Evolutionary conservation across 2,113 vertebrate genomes (phyloP), one percentile per base, ranked within the genome.

Genomic region (Tenebrosternarchus preto): DNA sequence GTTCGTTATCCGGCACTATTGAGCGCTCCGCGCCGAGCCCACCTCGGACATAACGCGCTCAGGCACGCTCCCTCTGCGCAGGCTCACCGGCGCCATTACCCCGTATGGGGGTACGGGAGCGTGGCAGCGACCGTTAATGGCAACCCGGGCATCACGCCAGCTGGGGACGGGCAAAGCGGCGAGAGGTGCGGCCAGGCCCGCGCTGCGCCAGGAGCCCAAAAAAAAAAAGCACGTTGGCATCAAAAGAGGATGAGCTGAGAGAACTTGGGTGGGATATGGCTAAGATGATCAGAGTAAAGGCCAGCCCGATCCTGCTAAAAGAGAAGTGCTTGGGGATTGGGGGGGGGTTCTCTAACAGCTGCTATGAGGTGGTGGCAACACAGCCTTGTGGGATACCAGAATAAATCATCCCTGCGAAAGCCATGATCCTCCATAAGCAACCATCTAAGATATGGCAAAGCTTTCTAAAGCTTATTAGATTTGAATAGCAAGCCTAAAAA

Each of bases 1-100:
- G 78, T 79, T 86, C 84, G 83, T 82, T 86, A 83, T 82, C 78
- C 84, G 60, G 63, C 66, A 43, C 70, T 83, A 56, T 71, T 63
- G 56, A 80, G 63, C 24, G 70, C 69, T 75, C 24, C 8, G 69
- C 73, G 68, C 53, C 43, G 73, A 76, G 76, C 68, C 46, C 29
- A 20, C 50, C 59, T 61, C 68, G 77, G 68, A 81, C 80, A 85
- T 76, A 76, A 80, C 68, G 73, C 80, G 80, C 53, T 56, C 67
- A 59, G 68, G 27, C 77, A 60, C 76, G 72, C 39, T n/a, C 72
- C 63, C 39, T 29, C 64, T 31, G 69, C 50, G 72, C 73, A 31
- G 78, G 53, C 53, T 66, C 24, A 77, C 80, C 53, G 73, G 17
- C 39, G 46, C 61, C 63, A 79, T 78, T 78, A 80, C 19, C 80